Evolutionary conservation across 1,140 invertebrate species (phyloP), one percentile per base, ranked within the genome.

Genomic region (Bilobella aurantiaca): DNA sequence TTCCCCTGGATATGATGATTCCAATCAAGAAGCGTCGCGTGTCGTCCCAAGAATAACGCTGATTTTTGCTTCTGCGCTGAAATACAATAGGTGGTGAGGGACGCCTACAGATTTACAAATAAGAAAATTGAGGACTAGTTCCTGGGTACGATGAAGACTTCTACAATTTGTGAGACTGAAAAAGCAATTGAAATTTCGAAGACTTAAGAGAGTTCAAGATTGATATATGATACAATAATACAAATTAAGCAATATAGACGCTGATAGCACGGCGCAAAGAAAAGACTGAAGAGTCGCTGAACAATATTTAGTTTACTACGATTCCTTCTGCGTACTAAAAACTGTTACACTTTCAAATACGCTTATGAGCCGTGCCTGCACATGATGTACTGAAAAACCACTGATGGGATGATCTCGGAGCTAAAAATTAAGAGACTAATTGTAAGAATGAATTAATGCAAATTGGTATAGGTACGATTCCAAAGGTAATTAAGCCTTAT

Each of bases 11-110:
- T 58, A 72, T 72, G 70, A 67, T 69, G 31, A 63, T 72, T 63
- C 70, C 70, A 53, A 72, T 69, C 47, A 72, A 72, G 46, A 69
- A 69, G 62, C 62, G 68, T 16, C 62, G 70, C 21, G 58, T 72
- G 3, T 69, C 67, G 1, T 64, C 62, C 23, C 64, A 67, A 23
- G 49, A 53, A 5, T 53, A 23, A 53, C 5, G n/a, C n/a, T n/a
- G n/a, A n/a, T n/a, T n/a, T n/a, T n/a, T n/a, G n/a, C n/a, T n/a
- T n/a, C n/a, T n/a, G n/a, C n/a, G n/a, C n/a, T n/a, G n/a, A n/a
- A n/a, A n/a, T n/a, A n/a, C n/a, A n/a, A n/a, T n/a, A n/a, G n/a
- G n/a, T n/a, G n/a, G n/a, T n/a, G n/a, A n/a, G n/a, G n/a, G n/a
- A n/a, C n/a, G n/a, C n/a, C n/a, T n/a, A n/a, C n/a, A n/a, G n/a